Evolutionary conservation across 2,113 vertebrate genomes (phyloP).

Genomic region (Vimba vimba): DNA sequence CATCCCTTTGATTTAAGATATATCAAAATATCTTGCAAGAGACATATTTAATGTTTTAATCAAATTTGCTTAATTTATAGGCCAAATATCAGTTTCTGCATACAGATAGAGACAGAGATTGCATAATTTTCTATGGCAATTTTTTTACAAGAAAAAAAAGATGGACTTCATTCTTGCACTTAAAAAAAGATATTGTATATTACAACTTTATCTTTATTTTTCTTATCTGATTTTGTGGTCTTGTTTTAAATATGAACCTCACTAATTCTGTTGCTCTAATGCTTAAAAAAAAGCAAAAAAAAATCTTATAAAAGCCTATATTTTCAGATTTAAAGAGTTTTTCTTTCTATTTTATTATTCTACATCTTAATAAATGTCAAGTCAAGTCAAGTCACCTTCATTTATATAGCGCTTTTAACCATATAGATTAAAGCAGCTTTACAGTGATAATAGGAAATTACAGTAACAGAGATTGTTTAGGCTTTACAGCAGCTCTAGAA

Average conservation of each 20-base stretch:
- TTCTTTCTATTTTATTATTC: background rate
- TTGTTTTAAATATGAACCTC: background rate
- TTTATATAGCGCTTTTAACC: too few relatives aligned
- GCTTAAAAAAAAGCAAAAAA: too few relatives aligned
- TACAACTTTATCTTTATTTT: background rate
- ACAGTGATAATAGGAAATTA: too few relatives aligned
- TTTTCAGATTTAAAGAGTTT: background rate
- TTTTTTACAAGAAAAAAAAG: background rate
- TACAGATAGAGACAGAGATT: background rate
- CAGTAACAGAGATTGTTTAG: too few relatives aligned
- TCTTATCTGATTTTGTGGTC: background rate
- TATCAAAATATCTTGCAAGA: background rate
- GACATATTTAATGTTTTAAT: background rate
- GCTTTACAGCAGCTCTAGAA: too few relatives aligned
- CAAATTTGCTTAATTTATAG: background rate
- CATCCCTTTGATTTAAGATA: background rate
- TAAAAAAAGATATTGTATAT: background rate
- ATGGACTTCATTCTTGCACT: background rate
- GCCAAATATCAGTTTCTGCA: background rate
- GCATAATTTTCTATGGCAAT: background rate
- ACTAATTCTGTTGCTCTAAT: background rate
- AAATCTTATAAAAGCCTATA: background rate
- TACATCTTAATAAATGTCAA: background rate
- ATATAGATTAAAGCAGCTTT: too few relatives aligned
- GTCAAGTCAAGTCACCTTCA: background rate